These are phyloP conservation scores for Tokudaia muenninki DNA, from an alignment of 2,797 vertebrate genomes.

Conservation along the genomic window DNA sequence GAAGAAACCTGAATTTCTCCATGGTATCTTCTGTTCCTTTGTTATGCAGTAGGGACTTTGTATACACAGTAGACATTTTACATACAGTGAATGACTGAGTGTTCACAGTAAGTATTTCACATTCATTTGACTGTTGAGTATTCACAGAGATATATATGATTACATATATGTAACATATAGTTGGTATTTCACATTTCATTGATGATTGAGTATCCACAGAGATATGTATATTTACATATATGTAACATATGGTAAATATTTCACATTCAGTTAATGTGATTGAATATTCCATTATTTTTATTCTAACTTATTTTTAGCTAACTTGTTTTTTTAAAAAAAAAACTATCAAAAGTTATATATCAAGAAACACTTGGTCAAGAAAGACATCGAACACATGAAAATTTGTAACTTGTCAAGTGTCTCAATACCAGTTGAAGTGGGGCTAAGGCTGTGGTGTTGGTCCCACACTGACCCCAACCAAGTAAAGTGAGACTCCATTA, in stretches of 20 bases:
- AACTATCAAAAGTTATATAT: neutral
- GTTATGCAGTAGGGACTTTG: neutral
- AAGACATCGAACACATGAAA: neutral
- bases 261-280: neutral
- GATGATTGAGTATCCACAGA: too few species aligned
- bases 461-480: neutral
- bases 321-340: neutral
- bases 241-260: neutral
- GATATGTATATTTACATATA: neutral
- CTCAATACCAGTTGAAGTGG: neutral
- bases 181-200: too few species aligned
- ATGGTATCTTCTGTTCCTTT: neutral
- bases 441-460: neutral
- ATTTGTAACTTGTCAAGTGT: neutral
- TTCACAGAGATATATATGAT: neutral
- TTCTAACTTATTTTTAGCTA: constrained; percentile 20
- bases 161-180: too few species aligned
- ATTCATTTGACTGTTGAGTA: neutral
- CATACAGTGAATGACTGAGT: neutral
- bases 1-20: neutral
- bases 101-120: neutral
- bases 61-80: neutral
- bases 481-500: neutral
- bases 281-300: neutral
- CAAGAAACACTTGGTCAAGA: neutral